Base-by-base conservation (phyloP, 2,888 invertebrate genomes). In the Sesamia inferens region DNA sequence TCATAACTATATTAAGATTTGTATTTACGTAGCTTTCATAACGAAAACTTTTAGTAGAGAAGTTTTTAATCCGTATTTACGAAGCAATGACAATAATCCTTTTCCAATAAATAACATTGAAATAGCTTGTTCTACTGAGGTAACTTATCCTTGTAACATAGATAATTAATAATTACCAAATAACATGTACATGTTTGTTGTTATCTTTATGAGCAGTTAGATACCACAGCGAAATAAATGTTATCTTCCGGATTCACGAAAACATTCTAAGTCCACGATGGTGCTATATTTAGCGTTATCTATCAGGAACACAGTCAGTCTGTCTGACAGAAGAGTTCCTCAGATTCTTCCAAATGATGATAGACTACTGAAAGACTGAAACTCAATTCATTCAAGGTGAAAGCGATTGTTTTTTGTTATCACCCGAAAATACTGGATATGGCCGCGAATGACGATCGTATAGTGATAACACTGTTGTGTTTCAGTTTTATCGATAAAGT, bases 401-500 rank as follows among this genome's bases (percentile, higher is more conserved):
- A 88, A 87, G 80, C 83, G 86, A 87, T 90, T 88, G 24, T 58
- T 65, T 91, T 78, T 79, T 68, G 81, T 93, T 93, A 93, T 94
- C 93, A 89, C 83, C 89, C 85, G 79, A 92, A 93, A 93, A 92
- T 91, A 91, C 87, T 87, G 87, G 85, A 91, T 90, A 90, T 88
- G 88, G 89, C 88, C 85, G 88, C 86, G 88, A 90, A 89, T 92
- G 90, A 89, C 92, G 93, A 94, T 93, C 91, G 89, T 86, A 79
- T n/a, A 73, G 82, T 90, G 95, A 95, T 96, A 96, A 94, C 90
- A 90, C 81, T 92, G 92, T 93, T 93, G 89, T 94, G 91, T 93
- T 93, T 90, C 90, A 88, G 90, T 89, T 90, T 92, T 93, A 93
- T 91, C 93, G 93, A 93, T 92, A 93, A 88, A 88, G 83, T 75